Base-by-base conservation (phyloP, 2,113 vertebrate genomes). In the Phaetusa simplex region DNA sequence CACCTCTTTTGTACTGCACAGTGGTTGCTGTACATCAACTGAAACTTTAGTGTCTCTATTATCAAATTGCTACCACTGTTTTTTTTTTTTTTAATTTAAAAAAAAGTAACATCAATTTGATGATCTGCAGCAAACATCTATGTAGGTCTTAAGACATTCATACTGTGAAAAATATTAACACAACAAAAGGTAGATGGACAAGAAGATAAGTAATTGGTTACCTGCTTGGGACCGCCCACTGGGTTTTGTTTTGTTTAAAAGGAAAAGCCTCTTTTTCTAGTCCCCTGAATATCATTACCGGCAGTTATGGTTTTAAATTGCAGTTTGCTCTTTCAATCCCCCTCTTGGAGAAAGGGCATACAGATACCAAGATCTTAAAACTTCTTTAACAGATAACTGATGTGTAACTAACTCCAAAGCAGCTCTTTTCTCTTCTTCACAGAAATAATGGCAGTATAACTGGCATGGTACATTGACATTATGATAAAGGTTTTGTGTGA, bases 81-180 rank as follows among this genome's bases (percentile, higher is more conserved):
- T 22, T 40, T 84, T 66, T 66, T 82, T 47, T 61, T 3, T 42
- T 42, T 40, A 20, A 64, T 19, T 52, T 65, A 3, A 38, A 53
- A 20, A 74, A 61, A 58, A 78, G 52, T 59, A 81, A 83, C 24
- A 83, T 23, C 36, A 93, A 84, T 91, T 96, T 90, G 59, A 84
- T 69, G 52, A 97, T 96, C 64, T 92, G 43, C 78, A 82, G 59
- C 74, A 94, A 96, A 34, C 26, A 84, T 72, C 34, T 95, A 47
- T 76, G 17, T 82, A 93, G 74, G 32, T 86, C 92, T 97, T 88
- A 90, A 94, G 72, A 94, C 36, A 86, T 88, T 95, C 95, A 92
- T 84, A 80, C 77, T 96, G 93, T 83, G 95, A 97, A 97, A 97
- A 98, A 92, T 93, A 96, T 95, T 96, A 82, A 82, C 47, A 72